Conservation (phyloP, 1,140 invertebrate genomes). For the Drosophila rhopaloa region DNA sequence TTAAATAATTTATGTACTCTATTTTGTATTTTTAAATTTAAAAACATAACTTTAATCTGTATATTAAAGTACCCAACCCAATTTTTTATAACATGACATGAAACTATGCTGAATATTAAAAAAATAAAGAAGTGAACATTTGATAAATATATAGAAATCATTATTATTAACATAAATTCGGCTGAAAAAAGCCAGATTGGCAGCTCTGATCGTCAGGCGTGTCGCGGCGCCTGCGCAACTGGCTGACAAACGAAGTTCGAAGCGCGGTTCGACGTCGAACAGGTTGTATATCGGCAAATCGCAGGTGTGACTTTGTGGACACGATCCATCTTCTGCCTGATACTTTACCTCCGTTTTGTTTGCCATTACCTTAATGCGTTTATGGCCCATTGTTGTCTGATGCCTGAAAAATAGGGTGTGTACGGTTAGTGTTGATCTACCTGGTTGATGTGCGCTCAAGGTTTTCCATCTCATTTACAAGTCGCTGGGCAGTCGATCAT, state of each 20-base stretch:
- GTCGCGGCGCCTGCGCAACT: conserved; percentile 27
- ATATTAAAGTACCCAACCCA: too few relatives aligned
- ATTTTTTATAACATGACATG: too few relatives aligned
- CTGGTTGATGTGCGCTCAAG: conserved; percentile 53
- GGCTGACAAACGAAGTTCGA: neutral
- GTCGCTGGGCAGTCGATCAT: conserved; percentile 20
- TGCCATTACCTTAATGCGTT: conserved; percentile 54
- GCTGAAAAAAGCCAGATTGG: neutral
- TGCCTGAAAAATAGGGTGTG: conserved; percentile 22
- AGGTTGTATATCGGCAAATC: conserved; percentile 16
- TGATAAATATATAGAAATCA: too few relatives aligned
- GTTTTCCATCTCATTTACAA: conserved; percentile 66
- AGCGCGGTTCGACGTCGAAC: conserved; percentile 12
- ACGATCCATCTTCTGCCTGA: conserved; percentile 17
- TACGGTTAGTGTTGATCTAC: conserved; percentile 45
- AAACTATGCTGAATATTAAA: too few relatives aligned
- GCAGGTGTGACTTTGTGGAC: conserved; percentile 25
- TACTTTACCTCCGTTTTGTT: conserved; percentile 17
- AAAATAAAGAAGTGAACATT: too few relatives aligned
- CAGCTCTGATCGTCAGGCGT: conserved; percentile 11
- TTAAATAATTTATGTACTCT: too few relatives aligned
- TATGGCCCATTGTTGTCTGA: conserved; percentile 67
- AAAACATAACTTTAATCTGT: too few relatives aligned
- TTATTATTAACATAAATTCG: too few relatives aligned
- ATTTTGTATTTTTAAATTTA: too few relatives aligned